Conservation (phyloP, 2,113 vertebrate species). For the Rutilus rutilus region DNA sequence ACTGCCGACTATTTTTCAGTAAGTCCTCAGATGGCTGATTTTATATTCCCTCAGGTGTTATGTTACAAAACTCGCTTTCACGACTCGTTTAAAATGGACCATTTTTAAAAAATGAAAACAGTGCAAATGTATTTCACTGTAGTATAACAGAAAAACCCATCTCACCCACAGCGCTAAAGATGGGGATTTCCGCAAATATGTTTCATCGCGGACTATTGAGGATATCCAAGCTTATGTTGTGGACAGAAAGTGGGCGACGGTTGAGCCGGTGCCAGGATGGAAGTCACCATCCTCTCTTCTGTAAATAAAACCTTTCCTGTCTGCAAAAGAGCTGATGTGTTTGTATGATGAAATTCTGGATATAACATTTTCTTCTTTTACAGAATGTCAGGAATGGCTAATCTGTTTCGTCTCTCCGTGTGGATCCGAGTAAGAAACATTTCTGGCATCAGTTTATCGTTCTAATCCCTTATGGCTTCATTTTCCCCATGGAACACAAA, state of each 20-base stretch:
- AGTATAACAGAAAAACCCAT: background rate
- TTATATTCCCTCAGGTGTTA: conserved; percentile 13
- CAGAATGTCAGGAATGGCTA: conserved; percentile 89
- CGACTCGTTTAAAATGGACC: background rate
- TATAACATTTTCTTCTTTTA: conserved; percentile 43
- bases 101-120: background rate
- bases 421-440: conserved; percentile 83
- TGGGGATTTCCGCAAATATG: conserved; percentile 84
- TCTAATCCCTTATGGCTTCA: too few species aligned
- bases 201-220: conserved; percentile 79
- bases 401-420: conserved; percentile 83
- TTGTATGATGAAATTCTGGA: background rate
- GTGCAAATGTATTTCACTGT: background rate
- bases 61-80: background rate
- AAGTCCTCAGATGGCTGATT: conserved; percentile 65
- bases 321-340: background rate
- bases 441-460: background rate
- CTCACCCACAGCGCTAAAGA: conserved; percentile 78
- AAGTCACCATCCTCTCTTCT: conserved; percentile 85
- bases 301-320: conserved; percentile 70
- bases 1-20: conserved; percentile 85
- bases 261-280: conserved; percentile 86
- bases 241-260: conserved; percentile 83
- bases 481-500: too few species aligned
- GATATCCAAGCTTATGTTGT: conserved; percentile 82